These are phyloP conservation scores for Ceratina japonica DNA, from an alignment of 1,140 invertebrate species.

Conservation along the genomic window DNA sequence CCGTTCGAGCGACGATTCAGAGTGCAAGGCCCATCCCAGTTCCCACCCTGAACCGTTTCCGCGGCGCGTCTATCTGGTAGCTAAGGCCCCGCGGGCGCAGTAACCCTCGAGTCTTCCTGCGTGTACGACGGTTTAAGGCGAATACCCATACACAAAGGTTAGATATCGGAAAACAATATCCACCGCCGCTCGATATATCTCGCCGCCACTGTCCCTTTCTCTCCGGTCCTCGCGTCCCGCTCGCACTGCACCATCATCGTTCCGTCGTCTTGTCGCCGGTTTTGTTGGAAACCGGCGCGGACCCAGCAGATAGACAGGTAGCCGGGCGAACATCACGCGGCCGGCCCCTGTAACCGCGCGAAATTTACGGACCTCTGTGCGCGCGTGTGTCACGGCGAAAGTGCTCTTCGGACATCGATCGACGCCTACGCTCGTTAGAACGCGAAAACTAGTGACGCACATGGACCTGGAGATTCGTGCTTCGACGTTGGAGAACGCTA, in stretches of 20 bases:
- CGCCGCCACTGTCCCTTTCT: conserved; percentile 6
- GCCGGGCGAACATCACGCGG: conserved; percentile 19
- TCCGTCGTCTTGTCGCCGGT: background rate
- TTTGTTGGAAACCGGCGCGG: conserved; percentile 11
- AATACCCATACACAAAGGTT: conserved; percentile 69
- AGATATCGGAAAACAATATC: conserved; percentile 75
- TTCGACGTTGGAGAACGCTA: too few species aligned
- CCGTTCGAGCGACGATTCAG: conserved; percentile 41
- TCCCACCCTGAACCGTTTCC: conserved; percentile 55
- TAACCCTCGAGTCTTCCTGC: conserved; percentile 79
- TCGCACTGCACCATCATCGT: background rate
- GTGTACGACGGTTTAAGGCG: conserved; percentile 76
- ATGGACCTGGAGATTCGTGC: too few species aligned
- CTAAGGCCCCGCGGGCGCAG: conserved; percentile 79
- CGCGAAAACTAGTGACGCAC: too few species aligned
- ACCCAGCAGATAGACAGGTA: conserved; percentile 31
- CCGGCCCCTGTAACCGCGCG: background rate
- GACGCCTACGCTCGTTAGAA: too few species aligned
- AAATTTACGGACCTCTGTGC: conserved; percentile 21
- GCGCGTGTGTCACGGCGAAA: conserved; percentile 13
- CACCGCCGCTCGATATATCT: conserved; percentile 66
- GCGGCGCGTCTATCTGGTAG: conserved; percentile 74
- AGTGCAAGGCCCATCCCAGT: conserved; percentile 64
- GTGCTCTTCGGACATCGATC: too few species aligned
- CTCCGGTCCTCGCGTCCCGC: background rate